Base-by-base conservation (phyloP, 2,797 vertebrate genomes). In the Apogon talboti region DNA sequence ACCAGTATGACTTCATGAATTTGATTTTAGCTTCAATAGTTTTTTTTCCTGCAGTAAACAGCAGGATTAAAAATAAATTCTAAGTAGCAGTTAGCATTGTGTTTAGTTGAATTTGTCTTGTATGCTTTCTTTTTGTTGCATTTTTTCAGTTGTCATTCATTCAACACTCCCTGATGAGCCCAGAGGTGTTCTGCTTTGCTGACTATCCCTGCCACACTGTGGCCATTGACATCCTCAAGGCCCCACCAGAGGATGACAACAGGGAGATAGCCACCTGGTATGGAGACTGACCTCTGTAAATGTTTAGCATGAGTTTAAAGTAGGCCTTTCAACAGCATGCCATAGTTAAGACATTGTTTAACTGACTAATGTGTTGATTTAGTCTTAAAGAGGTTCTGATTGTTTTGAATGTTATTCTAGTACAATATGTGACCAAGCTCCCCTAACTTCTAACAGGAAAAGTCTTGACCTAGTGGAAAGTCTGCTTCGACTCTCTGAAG, bases 241-340 rank as follows among this genome's bases (percentile, higher is more conserved):
- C 98, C 55, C 98, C 97, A 71, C 98, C 98, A 15, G 98, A 99
- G 85, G 98, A 99, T 87, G 98, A 99, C 91, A 99, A 99, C 92
- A 93, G 97, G 87, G 98, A 99, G 92, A 99, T 99, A 78, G 97
- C 97, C 40, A 99, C 98, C 62, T 99, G 98, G 98, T 98, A 95
- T 82, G 66, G 15, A 66, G 13, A 9, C 33, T 35, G 10, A 12
- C 15, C 12, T 37, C 9, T 35, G 9, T 35, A 35, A 8, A 37
- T 45, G 7, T 12, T 3, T 24, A 16, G 18, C 16, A 8, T 37
- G 9, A 43, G 42, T 43, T 28, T 16, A 37, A 16, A 8, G 24
- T 15, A 45, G 28, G 21, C 7, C 28, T 12, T 45, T 7, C 9
- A 2, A 12, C 16, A 4, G 19, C 19, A 5, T 30, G 6, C 51